phyloP scores from a whole-genome alignment of 2,113 vertebrate species.

The Seriola dumerili region DNA sequence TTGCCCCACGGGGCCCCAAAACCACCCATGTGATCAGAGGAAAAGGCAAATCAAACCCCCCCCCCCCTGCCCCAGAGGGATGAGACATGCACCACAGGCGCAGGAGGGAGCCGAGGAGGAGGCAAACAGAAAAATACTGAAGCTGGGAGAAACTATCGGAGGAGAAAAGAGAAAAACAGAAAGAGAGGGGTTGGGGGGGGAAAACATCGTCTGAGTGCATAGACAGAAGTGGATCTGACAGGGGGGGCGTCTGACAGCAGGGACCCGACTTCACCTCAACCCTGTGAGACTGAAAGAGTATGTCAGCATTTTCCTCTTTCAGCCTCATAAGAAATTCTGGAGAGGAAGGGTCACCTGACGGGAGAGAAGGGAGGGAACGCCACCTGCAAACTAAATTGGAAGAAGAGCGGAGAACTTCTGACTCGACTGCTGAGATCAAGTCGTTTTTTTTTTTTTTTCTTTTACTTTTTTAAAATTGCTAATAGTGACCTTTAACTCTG shows the following conservation, averaged over 20 bases:
- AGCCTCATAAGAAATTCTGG: constrained; percentile 2
- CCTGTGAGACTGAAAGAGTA: background rate
- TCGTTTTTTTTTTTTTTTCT: background rate
- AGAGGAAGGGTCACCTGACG: constrained; percentile 37
- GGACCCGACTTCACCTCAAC: constrained; percentile 7
- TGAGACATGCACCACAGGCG: background rate
- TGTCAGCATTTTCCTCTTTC: constrained; percentile 35
- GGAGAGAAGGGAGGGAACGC: background rate
- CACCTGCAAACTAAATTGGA: background rate
- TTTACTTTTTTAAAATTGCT: background rate
- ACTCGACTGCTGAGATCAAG: background rate
- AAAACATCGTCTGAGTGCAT: background rate
- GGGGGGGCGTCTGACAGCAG: constrained; percentile 1
- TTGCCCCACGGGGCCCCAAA: background rate
- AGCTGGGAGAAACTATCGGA: background rate
- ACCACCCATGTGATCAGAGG: constrained; percentile 31
- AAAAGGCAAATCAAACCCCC: background rate
- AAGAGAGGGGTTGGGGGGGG: background rate
- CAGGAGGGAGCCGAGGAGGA: background rate
- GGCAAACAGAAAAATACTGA: background rate
- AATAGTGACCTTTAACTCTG: background rate
- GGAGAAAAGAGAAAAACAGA: background rate
- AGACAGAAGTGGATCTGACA: too few relatives aligned
- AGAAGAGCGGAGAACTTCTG: too few relatives aligned
- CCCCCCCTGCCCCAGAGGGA: background rate